Conservation (phyloP, 2,113 vertebrate species). For the Colistium nudipinnis region DNA sequence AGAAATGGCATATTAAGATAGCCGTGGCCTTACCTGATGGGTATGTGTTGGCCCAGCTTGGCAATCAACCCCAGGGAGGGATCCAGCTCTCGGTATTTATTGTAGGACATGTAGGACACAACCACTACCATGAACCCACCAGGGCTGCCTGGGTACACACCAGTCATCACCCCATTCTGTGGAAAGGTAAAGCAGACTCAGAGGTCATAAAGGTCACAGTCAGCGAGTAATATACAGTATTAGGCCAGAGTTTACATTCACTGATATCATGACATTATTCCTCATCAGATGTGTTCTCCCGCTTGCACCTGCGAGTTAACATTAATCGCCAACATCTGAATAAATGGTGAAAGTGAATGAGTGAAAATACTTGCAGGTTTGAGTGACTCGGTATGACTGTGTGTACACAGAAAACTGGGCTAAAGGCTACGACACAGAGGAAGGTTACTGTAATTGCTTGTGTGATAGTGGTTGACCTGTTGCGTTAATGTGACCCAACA, state of each 20-base stretch:
- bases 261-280: neutral
- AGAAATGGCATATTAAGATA: no score
- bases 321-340: neutral
- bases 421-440: conserved; percentile 51
- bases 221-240: neutral
- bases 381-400: conserved; percentile 10
- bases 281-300: neutral
- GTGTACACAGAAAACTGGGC: conserved; percentile 46
- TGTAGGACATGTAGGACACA: conserved; percentile 92
- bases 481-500: neutral
- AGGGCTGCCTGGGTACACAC: conserved; percentile 95
- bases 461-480: conserved; percentile 21
- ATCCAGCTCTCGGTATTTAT: conserved; percentile 88
- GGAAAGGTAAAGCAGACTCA: conserved; percentile 13
- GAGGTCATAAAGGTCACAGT: neutral
- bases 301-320: neutral
- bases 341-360: conserved; percentile 1
- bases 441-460: conserved; percentile 32
- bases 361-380: conserved; percentile 21
- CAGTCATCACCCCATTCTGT: conserved; percentile 96
- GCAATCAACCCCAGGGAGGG: conserved; percentile 92
- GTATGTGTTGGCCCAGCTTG: conserved; percentile 86
- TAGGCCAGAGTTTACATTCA: neutral
- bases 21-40: conserved; percentile 85
- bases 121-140: conserved; percentile 93